Conservation (phyloP, 2,113 vertebrate species). For the Tetrao urogallus region DNA sequence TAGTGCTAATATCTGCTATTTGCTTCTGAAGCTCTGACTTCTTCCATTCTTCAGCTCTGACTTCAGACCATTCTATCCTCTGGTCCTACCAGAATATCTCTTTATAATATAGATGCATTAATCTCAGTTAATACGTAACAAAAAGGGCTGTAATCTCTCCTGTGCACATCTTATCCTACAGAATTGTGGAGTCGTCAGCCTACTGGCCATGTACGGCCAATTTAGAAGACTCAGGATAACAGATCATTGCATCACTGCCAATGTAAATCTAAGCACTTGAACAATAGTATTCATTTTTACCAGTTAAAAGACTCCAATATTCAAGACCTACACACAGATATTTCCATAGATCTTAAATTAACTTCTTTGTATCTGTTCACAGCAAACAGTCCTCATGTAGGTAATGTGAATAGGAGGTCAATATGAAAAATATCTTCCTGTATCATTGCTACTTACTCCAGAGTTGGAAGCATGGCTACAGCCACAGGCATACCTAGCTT, state of each 20-base stretch:
- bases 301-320: background rate
- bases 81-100: background rate
- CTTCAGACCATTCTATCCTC: background rate
- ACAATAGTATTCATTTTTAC: background rate
- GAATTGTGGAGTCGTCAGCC: background rate
- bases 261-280: background rate
- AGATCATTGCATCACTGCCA: background rate
- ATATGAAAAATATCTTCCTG: background rate
- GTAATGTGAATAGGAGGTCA: background rate
- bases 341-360: background rate
- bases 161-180: background rate
- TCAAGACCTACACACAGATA: background rate
- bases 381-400: background rate
- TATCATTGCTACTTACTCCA: background rate
- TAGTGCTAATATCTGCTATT: background rate
- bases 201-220: background rate
- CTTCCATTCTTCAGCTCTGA: background rate
- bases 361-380: background rate
- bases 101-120: background rate
- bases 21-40: background rate
- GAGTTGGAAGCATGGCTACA: background rate
- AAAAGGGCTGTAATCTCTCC: background rate
- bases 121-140: background rate
- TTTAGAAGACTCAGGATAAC: background rate
- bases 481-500: background rate